Evolutionary conservation across 2,797 vertebrate species (phyloP), one percentile per base, ranked within the genome.

Genomic region (Enteromius mattozi): DNA sequence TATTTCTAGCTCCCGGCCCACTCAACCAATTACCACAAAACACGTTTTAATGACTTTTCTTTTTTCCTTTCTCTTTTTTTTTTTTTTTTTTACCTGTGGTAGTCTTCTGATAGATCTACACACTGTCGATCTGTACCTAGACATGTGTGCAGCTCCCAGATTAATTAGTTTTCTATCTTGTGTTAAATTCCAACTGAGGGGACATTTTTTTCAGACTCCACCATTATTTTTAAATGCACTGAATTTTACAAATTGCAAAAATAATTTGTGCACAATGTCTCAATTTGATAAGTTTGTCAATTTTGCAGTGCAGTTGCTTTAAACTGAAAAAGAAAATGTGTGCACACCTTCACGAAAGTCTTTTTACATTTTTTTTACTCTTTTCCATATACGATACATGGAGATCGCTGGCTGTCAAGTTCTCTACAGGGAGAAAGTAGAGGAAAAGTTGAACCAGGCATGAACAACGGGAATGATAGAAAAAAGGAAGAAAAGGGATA

Each of bases 1-100:
- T 84, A 35, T 81, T 87, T 85, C 79, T 80, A 81, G 78, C 78
- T 76, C 65, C 49, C 66, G 75, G 81, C 68, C 69, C 77, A 66
- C 83, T 72, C 80, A 33, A 61, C 35, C 83, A 77, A 63, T 84
- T 81, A 87, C 83, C 30, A 35, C 65, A 85, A 40, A 66, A 65
- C 59, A 59, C 33, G 14, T 75, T 74, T 86, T 75, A 79, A 74
- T 86, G 82, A 85, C 79, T 82, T 61, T 42, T 61, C 54, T 75
- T 76, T 63, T 27, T 65, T 51, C 56, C 30, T 75, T 10, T n/a
- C n/a, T 24, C 35, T 63, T 76, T 4, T 21, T 6, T 14, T 51
- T 3, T 5, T 10, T 14, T 70, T 45, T 59, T 74, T 74, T 51
- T 1, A 75, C 61, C 59, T 37, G 42, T 82, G 45, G 42, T 49